Conservation (phyloP, 2,888 invertebrate species). For the Melanargia galathea region DNA sequence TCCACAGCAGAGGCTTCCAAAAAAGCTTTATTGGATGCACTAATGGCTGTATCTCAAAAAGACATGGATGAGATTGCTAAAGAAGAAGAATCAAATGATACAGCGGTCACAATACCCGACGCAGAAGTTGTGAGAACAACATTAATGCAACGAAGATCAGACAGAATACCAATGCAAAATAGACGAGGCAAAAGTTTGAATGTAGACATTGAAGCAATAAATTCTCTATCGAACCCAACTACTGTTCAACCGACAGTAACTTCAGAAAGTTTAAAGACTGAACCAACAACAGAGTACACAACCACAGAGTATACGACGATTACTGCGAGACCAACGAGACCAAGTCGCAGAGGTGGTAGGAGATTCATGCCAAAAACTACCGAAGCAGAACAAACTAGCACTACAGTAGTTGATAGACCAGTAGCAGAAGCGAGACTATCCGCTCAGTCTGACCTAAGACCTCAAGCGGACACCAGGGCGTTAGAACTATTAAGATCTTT, state of each 20-base stretch:
- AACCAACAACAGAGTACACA: constrained; percentile 53
- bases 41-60: constrained; percentile 84
- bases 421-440: constrained; percentile 70
- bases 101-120: constrained; percentile 52
- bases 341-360: constrained; percentile 64
- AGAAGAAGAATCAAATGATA: constrained; percentile 59
- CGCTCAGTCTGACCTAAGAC: constrained; percentile 60
- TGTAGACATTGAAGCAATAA: constrained; percentile 66
- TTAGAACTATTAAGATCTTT: constrained; percentile 91
- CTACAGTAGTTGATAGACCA: constrained; percentile 60
- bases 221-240: constrained; percentile 67
- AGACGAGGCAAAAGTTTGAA: constrained; percentile 64
- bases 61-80: constrained; percentile 77
- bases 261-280: constrained; percentile 53
- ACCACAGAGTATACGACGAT: too few relatives aligned
- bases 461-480: constrained; percentile 88
- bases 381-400: constrained; percentile 49
- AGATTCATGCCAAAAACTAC: constrained; percentile 62
- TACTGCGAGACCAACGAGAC: constrained; percentile 56
- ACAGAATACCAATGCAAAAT: constrained; percentile 43
- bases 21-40: constrained; percentile 85
- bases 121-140: constrained; percentile 54
- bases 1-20: constrained; percentile 87
- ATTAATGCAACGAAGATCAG: constrained; percentile 54
- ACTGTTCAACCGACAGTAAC: constrained; percentile 49